These are phyloP conservation scores for Ceratosolen fusciceps DNA, from an alignment of 1,140 invertebrate genomes.

Conservation along the genomic window DNA sequence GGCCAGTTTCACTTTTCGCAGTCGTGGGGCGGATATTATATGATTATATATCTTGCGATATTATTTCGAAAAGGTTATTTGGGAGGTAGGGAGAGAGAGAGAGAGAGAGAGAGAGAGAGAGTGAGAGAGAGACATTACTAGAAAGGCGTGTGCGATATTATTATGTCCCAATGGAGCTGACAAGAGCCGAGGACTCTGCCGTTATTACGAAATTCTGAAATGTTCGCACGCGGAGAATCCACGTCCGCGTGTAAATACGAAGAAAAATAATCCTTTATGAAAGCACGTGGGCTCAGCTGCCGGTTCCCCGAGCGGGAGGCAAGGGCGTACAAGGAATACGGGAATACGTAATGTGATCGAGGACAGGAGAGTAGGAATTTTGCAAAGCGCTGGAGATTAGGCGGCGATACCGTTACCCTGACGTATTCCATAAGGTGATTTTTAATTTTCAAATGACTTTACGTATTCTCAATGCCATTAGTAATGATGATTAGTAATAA, in stretches of 20 bases:
- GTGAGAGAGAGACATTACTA: no score
- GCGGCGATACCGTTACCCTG: neutral
- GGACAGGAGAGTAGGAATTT: constrained; percentile 14
- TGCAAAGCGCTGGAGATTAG: neutral
- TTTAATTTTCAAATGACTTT: constrained; percentile 7
- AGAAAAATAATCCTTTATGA: neutral
- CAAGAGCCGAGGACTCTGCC: no score
- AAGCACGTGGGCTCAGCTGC: neutral
- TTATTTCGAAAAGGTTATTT: neutral
- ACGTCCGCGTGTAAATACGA: neutral
- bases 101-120: no score
- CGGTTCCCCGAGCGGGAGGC: neutral
- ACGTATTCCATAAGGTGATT: constrained; percentile 6
- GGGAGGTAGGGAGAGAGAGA: no score
- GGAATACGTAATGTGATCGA: no score
- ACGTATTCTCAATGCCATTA: neutral
- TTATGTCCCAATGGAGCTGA: neutral
- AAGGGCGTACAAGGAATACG: no score
- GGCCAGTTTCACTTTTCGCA: neutral
- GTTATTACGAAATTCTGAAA: no score
- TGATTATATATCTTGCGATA: neutral
- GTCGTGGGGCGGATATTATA: neutral
- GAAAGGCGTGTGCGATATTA: neutral
- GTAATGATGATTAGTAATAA: no score
- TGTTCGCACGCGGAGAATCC: neutral